Conservation (phyloP, 1,140 invertebrate genomes). For the Drosophila triauraria region DNA sequence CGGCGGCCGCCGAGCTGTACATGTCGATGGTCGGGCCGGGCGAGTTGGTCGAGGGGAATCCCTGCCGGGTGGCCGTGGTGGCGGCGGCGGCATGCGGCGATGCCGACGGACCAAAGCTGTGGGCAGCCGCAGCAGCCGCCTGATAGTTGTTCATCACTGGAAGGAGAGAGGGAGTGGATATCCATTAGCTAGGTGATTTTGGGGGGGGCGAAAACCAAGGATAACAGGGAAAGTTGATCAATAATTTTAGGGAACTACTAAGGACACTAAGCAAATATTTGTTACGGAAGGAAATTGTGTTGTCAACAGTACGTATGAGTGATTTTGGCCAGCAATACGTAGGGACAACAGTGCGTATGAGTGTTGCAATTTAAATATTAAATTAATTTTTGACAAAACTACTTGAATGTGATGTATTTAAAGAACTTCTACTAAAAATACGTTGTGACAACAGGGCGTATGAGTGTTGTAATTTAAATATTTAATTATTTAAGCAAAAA, state of each 20-base stretch:
- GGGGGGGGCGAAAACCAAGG: no score
- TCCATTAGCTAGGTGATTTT: neutral
- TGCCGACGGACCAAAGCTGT: slow-evolving; percentile 89
- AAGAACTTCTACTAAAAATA: no score
- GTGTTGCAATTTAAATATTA: neutral
- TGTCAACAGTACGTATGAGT: slow-evolving; percentile 10
- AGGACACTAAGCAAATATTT: neutral
- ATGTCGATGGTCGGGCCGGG: slow-evolving; percentile 94
- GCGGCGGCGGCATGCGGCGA: slow-evolving; percentile 86
- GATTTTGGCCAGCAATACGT: neutral
- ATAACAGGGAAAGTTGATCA: neutral
- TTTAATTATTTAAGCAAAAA: neutral
- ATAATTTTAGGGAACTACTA: no score
- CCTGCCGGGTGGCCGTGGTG: slow-evolving; percentile 89
- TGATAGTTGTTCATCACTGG: slow-evolving; percentile 98
- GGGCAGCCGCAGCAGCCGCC: slow-evolving; percentile 90
- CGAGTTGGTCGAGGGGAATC: slow-evolving; percentile 95
- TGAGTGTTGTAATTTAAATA: neutral
- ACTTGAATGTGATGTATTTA: neutral
- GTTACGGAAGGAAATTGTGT: neutral
- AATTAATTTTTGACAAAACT: neutral
- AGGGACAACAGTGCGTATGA: slow-evolving; percentile 12
- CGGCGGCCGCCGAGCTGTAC: slow-evolving; percentile 92
- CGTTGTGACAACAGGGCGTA: neutral
- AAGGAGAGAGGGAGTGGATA: neutral